Conservation (phyloP, 2,888 invertebrate species). For the Drosophila neonasuta region DNA sequence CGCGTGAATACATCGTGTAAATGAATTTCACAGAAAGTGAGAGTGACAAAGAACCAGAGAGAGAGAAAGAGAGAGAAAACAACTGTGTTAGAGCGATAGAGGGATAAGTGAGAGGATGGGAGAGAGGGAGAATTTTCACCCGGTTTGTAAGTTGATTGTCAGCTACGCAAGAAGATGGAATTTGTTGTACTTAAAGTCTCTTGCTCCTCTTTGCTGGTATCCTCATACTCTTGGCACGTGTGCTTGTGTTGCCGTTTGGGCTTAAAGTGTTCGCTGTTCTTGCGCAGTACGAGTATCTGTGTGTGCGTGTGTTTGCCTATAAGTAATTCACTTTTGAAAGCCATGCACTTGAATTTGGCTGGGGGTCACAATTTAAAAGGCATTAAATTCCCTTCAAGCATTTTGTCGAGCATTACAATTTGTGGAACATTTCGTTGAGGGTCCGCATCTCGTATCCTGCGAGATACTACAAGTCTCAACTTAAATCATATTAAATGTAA, state of each 20-base stretch:
- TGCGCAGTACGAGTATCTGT: neutral
- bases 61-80: neutral
- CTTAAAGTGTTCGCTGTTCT: slow-evolving; percentile 32
- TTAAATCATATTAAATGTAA: slow-evolving; percentile 5
- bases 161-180: slow-evolving; percentile 17
- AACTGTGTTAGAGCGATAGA: neutral
- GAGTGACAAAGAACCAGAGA: neutral
- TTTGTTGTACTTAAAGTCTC: slow-evolving; percentile 22
- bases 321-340: slow-evolving; percentile 38
- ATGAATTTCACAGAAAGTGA: slow-evolving; percentile 27
- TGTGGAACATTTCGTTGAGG: neutral
- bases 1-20: slow-evolving; percentile 44
- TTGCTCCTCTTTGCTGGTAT: slow-evolving; percentile 19
- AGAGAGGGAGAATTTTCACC: neutral
- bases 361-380: slow-evolving; percentile 28
- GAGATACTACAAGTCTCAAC: neutral
- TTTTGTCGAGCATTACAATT: slow-evolving; percentile 1
- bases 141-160: slow-evolving; percentile 37
- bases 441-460: neutral
- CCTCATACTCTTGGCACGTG: slow-evolving; percentile 43
- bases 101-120: neutral
- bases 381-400: slow-evolving; percentile 22
- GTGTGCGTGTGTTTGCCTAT: slow-evolving; percentile 21
- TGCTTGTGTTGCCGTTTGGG: slow-evolving; percentile 50
- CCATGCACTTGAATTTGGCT: slow-evolving; percentile 36